Evolutionary conservation across 2,888 invertebrate species (phyloP), one percentile per base, ranked within the genome.

Genomic region (Polyommatus iphigenia): DNA sequence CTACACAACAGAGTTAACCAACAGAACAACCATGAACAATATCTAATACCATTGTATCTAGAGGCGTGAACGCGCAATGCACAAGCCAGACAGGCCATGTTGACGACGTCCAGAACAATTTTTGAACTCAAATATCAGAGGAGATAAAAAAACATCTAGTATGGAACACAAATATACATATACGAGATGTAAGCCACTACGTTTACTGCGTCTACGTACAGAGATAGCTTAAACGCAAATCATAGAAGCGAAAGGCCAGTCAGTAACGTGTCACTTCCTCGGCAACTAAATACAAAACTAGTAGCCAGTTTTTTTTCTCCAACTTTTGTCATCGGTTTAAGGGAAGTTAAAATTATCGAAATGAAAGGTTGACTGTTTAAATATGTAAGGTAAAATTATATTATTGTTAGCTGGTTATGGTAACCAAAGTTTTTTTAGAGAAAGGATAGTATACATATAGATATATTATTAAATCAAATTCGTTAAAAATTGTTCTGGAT

Each of bases 41-140:
- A 82, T 82, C 82, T 82, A 83, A 86, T 86, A 85, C 87, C 41
- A 46, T 85, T 71, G 85, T 82, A 85, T 83, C 88, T 90, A 91
- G 86, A 89, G 88, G 88, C 88, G 86, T 84, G 83, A 87, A 88
- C 88, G 86, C 84, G 83, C 86, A 88, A 90, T 92, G 91, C 91
- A 91, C 91, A 91, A 91, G 88, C 90, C 90, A 88, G 88, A 86
- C 85, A 83, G 85, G 85, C 88, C 86, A 86, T 88, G 86, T 88
- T 84, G 86, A 87, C 86, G 85, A 85, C 85, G 89, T 91, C 92
- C 92, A 92, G 92, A 93, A 93, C 92, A 91, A 92, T 92, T 92
- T 92, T 91, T 88, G 80, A 83, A 78, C 80, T 77, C 73, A 46
- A 78, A 83, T 82, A 84, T 81, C 71, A 80, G 78, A 79, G 78